Evolutionary conservation across 1,140 invertebrate genomes (phyloP).

Genomic region (Neodiprion lecontei): DNA sequence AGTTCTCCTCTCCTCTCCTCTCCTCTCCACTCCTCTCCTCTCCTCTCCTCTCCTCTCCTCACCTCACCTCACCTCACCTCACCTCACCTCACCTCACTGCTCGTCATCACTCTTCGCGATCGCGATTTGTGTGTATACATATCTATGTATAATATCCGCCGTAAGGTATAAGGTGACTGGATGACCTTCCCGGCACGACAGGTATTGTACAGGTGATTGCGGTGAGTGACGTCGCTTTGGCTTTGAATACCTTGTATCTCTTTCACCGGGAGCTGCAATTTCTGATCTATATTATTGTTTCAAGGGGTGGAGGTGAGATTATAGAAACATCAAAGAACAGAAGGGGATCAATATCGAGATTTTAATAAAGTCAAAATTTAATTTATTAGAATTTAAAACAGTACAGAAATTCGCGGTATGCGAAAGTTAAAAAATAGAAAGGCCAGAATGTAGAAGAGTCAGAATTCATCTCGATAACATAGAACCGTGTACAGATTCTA

Average conservation of each 20-base stretch:
- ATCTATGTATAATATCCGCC: neutral
- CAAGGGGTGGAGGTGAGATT: too few relatives aligned
- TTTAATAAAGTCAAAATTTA: too few relatives aligned
- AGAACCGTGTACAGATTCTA: too few relatives aligned
- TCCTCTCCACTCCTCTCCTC: neutral
- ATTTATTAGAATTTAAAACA: too few relatives aligned
- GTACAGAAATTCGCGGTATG: too few relatives aligned
- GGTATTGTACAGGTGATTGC: neutral
- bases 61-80: neutral
- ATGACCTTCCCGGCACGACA: neutral
- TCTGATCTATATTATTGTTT: conserved; percentile 21
- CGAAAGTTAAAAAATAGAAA: too few relatives aligned
- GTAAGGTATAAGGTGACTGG: neutral
- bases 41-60: conserved; percentile 22
- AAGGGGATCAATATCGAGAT: too few relatives aligned
- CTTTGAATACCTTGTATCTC: neutral
- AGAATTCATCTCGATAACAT: too few relatives aligned
- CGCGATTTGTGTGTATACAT: neutral
- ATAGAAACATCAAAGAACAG: too few relatives aligned
- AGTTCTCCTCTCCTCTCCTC: neutral
- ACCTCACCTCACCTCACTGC: conserved; percentile 23
- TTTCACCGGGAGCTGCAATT: neutral
- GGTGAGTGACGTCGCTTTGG: neutral
- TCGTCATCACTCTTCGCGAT: conserved; percentile 14
- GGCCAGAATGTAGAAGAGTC: too few relatives aligned